A percentile compares a stretch with the other conserved stretches of the same genome.
Evolutionary conservation across 2,113 vertebrate genomes (phyloP).

Genomic region (Onychostoma macrolepis): DNA sequence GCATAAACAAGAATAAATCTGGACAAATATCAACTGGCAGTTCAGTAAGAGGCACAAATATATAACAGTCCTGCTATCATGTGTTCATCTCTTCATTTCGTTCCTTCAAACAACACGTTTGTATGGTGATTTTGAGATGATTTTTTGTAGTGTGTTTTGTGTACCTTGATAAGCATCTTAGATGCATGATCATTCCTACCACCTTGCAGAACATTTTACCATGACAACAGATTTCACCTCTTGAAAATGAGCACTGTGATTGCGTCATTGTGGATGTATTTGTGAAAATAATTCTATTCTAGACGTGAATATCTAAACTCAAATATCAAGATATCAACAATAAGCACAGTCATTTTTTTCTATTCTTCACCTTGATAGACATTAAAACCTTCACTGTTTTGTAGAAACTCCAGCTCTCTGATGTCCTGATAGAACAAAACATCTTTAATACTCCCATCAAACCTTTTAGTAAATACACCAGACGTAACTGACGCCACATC

Average conservation of each 20-base stretch:
- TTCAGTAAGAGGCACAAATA: neutral
- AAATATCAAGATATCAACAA: neutral
- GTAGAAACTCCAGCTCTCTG: conserved; percentile 73
- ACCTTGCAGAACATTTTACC: neutral
- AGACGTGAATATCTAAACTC: neutral
- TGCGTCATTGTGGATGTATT: neutral
- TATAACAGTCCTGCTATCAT: neutral
- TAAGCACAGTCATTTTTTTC: neutral
- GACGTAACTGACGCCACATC: conserved; percentile 73
- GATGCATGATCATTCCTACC: neutral
- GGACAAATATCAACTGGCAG: neutral
- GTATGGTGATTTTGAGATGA: neutral
- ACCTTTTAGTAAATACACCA: conserved; percentile 79
- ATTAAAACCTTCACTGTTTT: conserved; percentile 82
- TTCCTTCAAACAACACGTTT: neutral
- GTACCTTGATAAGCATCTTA: neutral
- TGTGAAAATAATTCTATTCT: neutral
- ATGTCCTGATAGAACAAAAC: conserved; percentile 80
- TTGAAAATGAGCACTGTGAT: neutral
- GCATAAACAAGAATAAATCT: neutral
- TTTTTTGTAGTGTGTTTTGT: neutral
- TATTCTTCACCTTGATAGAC: conserved; percentile 74
- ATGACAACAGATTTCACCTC: neutral
- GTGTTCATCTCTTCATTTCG: neutral
- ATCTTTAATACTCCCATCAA: conserved; percentile 83